A percentile compares a stretch with the other conserved stretches of the same genome.
Conservation (phyloP, 2,113 vertebrate species). For the Callorhinus ursinus region DNA sequence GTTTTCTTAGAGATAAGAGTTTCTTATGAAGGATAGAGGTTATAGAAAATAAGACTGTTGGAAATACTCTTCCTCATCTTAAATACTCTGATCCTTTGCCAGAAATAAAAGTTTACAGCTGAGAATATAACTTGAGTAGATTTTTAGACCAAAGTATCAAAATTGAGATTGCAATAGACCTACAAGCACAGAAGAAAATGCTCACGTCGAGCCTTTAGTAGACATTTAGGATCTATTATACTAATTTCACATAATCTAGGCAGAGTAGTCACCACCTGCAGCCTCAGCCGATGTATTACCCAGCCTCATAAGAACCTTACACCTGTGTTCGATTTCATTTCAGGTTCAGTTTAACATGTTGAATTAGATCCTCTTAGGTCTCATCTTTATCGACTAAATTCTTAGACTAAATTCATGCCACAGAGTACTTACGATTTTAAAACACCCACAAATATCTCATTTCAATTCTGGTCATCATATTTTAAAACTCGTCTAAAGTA, state of each 20-base stretch:
- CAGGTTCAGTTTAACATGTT: constrained; percentile 26
- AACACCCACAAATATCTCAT: not conserved
- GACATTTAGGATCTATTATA: not conserved
- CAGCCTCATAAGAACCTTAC: not conserved
- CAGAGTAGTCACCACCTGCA: constrained; percentile 18
- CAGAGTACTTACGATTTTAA: not conserved
- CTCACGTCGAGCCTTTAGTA: not conserved
- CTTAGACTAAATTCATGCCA: not conserved
- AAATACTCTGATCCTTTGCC: not conserved
- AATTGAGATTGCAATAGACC: not conserved
- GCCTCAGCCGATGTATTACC: constrained; percentile 1
- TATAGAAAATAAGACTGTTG: not conserved
- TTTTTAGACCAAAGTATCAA: constrained; percentile 3
- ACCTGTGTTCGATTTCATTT: constrained; percentile 60
- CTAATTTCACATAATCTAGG: constrained; percentile 25
- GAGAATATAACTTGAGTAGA: not conserved
- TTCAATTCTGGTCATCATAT: not conserved
- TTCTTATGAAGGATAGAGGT: constrained; percentile 37
- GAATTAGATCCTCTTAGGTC: constrained; percentile 17
- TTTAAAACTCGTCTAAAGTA: not conserved
- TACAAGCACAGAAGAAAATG: not conserved
- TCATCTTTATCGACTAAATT: constrained; percentile 3
- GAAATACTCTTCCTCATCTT: not conserved
- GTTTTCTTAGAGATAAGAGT: constrained; percentile 14
- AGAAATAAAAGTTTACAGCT: constrained; percentile 4